Conservation (phyloP, 2,888 invertebrate genomes). For the Thysanoteuthis rhombus region DNA sequence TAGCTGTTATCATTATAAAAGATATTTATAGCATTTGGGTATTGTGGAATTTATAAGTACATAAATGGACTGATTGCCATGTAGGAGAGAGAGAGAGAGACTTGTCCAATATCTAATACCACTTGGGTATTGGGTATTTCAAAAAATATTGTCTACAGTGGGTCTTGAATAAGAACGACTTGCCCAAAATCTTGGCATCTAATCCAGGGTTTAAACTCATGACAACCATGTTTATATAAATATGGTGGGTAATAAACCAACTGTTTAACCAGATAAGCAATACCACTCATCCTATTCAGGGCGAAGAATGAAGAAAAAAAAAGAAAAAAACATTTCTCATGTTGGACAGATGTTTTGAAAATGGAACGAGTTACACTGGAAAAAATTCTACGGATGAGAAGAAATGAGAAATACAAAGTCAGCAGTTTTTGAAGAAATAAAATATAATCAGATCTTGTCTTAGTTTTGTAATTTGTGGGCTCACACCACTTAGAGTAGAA, state of each 20-base stretch:
- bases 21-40: background rate
- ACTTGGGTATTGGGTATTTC: background rate
- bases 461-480: background rate
- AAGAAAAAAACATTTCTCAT: background rate
- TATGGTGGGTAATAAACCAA: background rate
- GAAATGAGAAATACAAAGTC: background rate
- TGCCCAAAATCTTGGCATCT: background rate
- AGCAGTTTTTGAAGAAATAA: slow-evolving; percentile 1
- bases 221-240: background rate
- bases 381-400: background rate
- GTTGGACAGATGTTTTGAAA: too few species aligned
- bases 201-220: too few species aligned
- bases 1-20: background rate
- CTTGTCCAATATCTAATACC: background rate
- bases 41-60: background rate
- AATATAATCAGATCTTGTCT: background rate
- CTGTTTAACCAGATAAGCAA: too few species aligned
- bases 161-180: background rate
- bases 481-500: background rate
- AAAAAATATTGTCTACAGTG: background rate
- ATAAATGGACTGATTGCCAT: background rate
- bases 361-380: background rate
- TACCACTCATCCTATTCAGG: background rate
- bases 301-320: background rate
- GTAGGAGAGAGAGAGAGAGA: background rate